Evolutionary conservation across 2,113 vertebrate genomes (phyloP).

Genomic region (Percina caprodes): DNA sequence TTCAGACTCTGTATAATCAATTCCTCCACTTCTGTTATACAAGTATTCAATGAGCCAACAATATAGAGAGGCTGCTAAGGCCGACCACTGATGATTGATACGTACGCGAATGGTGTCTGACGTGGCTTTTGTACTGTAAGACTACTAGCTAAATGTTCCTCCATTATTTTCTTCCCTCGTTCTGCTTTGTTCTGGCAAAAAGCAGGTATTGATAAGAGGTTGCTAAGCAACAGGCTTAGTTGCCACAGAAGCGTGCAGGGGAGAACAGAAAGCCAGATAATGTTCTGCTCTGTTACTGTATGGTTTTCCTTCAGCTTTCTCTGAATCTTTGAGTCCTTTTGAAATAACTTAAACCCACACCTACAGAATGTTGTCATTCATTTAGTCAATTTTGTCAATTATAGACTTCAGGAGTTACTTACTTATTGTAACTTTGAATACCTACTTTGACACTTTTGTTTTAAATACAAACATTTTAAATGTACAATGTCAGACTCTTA

Average conservation of each 20-base stretch:
- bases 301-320: conserved; percentile 45
- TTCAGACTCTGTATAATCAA: conserved; percentile 31
- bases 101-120: conserved; percentile 54
- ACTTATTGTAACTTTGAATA: not conserved
- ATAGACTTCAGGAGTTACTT: not conserved
- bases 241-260: conserved; percentile 76
- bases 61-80: conserved; percentile 59
- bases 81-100: conserved; percentile 64
- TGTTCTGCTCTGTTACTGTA: conserved; percentile 70
- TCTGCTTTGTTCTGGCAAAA: conserved; percentile 78
- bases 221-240: conserved; percentile 86
- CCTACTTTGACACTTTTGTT: not conserved
- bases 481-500: too few species aligned
- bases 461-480: not conserved
- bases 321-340: conserved; percentile 31
- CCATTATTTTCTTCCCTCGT: conserved; percentile 75
- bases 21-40: conserved; percentile 39
- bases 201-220: conserved; percentile 87
- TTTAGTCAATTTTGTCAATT: not conserved
- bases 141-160: conserved; percentile 75
- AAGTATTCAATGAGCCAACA: conserved; percentile 54
- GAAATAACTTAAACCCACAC: conserved; percentile 13
- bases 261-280: conserved; percentile 76
- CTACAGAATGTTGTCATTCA: not conserved
- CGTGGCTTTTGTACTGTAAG: conserved; percentile 74